phyloP scores from a whole-genome alignment of 2,888 invertebrate species.

The Acanthosepion lycidas region DNA sequence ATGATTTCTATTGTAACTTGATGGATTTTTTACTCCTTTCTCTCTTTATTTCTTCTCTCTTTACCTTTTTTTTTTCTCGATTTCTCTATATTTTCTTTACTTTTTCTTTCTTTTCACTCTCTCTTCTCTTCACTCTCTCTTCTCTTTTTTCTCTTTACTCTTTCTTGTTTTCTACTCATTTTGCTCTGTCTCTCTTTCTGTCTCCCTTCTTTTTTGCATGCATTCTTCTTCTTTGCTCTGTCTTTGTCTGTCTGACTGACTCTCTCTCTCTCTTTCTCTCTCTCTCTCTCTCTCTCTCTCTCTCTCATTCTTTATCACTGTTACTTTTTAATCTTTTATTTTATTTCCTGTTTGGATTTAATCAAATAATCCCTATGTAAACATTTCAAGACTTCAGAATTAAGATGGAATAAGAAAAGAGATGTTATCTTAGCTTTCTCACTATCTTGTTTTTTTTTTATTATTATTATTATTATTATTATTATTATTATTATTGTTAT shows the following conservation, averaged over 20 bases:
- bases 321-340: too few species aligned
- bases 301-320: not conserved
- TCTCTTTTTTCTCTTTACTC: not conserved
- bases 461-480: not conserved
- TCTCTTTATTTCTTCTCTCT: not conserved
- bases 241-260: not conserved
- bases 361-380: not conserved
- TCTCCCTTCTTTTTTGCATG: not conserved
- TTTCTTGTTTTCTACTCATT: not conserved
- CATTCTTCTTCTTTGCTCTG: not conserved
- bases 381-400: not conserved
- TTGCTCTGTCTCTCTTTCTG: not conserved
- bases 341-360: not conserved
- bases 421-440: not conserved
- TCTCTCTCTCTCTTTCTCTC: not conserved
- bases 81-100: not conserved
- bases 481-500: too few species aligned
- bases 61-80: not conserved
- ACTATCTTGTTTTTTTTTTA: not conserved
- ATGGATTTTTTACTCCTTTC: not conserved
- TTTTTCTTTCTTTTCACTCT: not conserved
- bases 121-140: not conserved
- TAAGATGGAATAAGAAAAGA: not conserved
- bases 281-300: rapidly evolving
- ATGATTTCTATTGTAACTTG: not conserved